These are phyloP conservation scores for Carlito syrichta DNA, from an alignment of 2,113 vertebrate species.

Conservation along the genomic window DNA sequence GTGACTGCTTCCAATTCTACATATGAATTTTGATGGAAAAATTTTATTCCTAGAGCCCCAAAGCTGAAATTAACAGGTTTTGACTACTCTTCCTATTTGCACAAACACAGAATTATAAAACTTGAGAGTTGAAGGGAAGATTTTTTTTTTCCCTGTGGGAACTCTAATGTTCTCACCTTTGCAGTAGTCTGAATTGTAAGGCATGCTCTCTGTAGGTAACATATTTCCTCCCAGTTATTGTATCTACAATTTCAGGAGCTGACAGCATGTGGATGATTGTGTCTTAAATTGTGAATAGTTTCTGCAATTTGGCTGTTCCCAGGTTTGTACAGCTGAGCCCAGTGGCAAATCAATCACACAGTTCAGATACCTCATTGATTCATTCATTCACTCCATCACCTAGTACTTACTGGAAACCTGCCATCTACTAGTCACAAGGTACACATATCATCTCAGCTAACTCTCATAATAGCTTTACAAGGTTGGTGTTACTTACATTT, in stretches of 20 bases:
- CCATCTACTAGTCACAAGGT: neutral
- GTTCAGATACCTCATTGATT: constrained; percentile 4
- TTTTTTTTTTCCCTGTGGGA: neutral
- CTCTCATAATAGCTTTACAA: neutral
- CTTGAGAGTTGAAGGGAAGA: neutral
- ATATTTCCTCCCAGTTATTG: constrained; percentile 7
- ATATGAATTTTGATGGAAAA: neutral
- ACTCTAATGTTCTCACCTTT: neutral
- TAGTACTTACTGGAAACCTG: neutral
- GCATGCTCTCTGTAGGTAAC: neutral
- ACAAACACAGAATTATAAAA: neutral
- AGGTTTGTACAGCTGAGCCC: constrained; percentile 27
- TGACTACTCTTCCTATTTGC: neutral
- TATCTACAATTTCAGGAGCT: neutral
- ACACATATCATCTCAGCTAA: neutral
- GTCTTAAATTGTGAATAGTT: constrained; percentile 45
- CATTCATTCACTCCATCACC: neutral
- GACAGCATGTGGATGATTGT: constrained; percentile 14
- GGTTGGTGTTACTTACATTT: neutral
- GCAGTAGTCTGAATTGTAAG: neutral
- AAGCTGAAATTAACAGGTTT: neutral
- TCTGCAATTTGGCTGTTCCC: neutral
- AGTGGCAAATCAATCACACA: constrained; percentile 31
- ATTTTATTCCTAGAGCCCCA: neutral
- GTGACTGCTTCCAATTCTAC: neutral